Base-by-base conservation (phyloP, 2,888 invertebrate species). In the Harpalus rufipes region DNA sequence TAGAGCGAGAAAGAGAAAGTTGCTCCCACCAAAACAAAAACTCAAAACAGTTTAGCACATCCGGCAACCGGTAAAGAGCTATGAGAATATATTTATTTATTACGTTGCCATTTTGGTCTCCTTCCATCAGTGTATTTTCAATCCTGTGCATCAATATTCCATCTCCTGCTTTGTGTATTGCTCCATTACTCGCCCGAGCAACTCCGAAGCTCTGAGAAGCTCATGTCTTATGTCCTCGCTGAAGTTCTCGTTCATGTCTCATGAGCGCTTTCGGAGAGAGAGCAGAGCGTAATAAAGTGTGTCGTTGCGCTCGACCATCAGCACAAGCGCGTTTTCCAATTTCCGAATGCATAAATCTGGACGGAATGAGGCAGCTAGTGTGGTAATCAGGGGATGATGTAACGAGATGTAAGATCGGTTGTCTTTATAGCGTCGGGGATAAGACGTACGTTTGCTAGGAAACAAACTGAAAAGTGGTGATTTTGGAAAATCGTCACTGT, bases 291-390 rank as follows among this genome's bases (percentile, higher is more conserved):
- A 56, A 78, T 78, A 78, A 78, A 78, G 21, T 58, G 78, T 51
- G 7, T 44, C 74, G 39, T 58, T 41, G 21, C 63, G 25, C 14
- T 21, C 39, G 61, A 32, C 41, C 80, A 61, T 80, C 58, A 80
- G 80, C 80, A 80, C 41, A 16, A n/a, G 39, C 32, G 83, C 59
- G 76, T 76, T 83, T 74, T 83, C 83, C 83, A 83, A 83, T 83
- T 83, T 83, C 83, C 83, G 83, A 41, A 41, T 76, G 44, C 76
- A 83, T 59, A 83, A 83, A 59, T 76, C 83, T 83, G 59, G 72
- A 12, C 4, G 44, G 44, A 63, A 63, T 21, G 63, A 63, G 41
- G 65, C 25, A 12, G 68, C 14, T 68, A 39, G 63, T 25, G n/a
- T 32, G 41, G 72, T 74, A 74, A 74, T 74, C 72, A 74, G 44